Evolutionary conservation across 2,113 vertebrate species (phyloP).

Genomic region (Otocyon megalotis): DNA sequence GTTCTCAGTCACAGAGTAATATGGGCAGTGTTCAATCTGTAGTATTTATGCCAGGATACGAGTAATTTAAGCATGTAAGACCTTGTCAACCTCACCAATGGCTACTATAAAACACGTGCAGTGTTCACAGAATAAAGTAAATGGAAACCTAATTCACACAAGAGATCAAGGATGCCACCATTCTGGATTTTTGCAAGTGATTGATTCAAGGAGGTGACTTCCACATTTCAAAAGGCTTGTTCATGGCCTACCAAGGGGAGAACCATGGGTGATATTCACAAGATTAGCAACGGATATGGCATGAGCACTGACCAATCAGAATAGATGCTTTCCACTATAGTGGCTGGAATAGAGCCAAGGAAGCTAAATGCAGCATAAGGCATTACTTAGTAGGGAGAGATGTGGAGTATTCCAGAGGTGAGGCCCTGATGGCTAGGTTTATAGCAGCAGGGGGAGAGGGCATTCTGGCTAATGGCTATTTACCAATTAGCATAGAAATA

Average conservation of each 20-base stretch:
- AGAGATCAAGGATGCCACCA: not conserved
- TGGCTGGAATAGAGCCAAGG: not conserved
- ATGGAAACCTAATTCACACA: not conserved
- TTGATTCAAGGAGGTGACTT: not conserved
- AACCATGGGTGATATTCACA: not conserved
- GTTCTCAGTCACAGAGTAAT: not conserved
- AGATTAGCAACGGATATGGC: not conserved
- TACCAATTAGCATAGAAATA: not conserved
- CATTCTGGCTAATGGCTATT: not conserved
- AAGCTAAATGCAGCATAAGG: not conserved
- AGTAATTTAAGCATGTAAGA: not conserved
- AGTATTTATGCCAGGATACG: not conserved
- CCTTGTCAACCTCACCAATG: not conserved
- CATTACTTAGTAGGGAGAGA: not conserved
- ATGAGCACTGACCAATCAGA: not conserved
- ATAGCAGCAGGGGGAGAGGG: not conserved
- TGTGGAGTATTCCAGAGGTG: not conserved
- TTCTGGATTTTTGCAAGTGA: not conserved
- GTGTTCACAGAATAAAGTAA: not conserved
- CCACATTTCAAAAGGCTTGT: not conserved
- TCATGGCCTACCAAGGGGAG: not conserved
- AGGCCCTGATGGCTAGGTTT: not conserved
- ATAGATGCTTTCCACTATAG: not conserved
- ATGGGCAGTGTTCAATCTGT: not conserved
- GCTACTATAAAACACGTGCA: not conserved